A percentile compares a stretch with the other conserved stretches of the same genome.
These are phyloP conservation scores for Betta splendens DNA, from an alignment of 2,797 vertebrate species.

Conservation along the genomic window DNA sequence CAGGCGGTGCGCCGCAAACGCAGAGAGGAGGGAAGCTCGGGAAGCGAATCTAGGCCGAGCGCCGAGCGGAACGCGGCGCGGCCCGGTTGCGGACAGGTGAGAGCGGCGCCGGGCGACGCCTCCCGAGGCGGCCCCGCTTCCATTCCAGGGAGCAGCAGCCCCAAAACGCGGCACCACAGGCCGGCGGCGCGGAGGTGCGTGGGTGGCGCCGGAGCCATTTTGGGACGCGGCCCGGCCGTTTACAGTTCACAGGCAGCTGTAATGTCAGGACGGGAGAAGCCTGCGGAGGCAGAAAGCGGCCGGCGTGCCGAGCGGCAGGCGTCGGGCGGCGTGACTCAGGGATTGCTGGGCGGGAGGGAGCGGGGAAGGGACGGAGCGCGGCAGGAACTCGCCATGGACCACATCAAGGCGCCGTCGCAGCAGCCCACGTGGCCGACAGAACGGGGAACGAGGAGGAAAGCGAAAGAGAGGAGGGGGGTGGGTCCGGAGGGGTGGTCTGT, in stretches of 20 bases:
- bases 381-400: slow-evolving; percentile 70
- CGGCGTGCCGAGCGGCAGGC: slow-evolving; percentile 46
- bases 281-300: slow-evolving; percentile 39
- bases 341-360: slow-evolving; percentile 74
- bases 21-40: slow-evolving; percentile 37
- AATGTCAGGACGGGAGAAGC: slow-evolving; percentile 31
- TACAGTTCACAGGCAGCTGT: slow-evolving; percentile 34
- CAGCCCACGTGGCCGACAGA: slow-evolving; percentile 72
- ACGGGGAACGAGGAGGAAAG: slow-evolving; percentile 52
- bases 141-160: slow-evolving; percentile 42
- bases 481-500: slow-evolving; percentile 41
- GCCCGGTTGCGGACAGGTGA: slow-evolving; percentile 47
- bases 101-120: slow-evolving; percentile 29
- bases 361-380: slow-evolving; percentile 67
- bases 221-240: slow-evolving; percentile 45
- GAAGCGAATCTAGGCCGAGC: slow-evolving; percentile 55
- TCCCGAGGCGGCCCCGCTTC: slow-evolving; percentile 25
- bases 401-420: slow-evolving; percentile 75
- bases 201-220: slow-evolving; percentile 50
- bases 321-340: slow-evolving; percentile 75
- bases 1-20: slow-evolving; percentile 66
- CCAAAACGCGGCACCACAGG: slow-evolving; percentile 42
- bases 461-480: slow-evolving; percentile 48
- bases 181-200: slow-evolving; percentile 24
- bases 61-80: slow-evolving; percentile 24